These are phyloP conservation scores for Eira barbara DNA, from an alignment of 2,113 vertebrate genomes.

Conservation along the genomic window DNA sequence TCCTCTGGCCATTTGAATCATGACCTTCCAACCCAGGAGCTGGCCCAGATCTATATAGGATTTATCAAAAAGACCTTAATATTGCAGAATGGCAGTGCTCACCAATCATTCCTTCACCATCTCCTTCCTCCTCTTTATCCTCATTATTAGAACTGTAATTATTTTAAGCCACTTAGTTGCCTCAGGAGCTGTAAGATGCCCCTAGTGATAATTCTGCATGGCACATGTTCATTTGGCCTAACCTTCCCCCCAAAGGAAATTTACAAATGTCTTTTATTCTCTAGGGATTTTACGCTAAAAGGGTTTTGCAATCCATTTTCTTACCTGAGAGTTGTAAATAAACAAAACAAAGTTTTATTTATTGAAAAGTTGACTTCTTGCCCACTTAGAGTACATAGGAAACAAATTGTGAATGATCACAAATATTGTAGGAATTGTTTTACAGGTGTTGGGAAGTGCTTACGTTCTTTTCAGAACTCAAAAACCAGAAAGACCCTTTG, in stretches of 20 bases:
- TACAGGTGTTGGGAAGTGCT: neutral
- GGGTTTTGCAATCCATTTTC: neutral
- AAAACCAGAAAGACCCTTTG: neutral
- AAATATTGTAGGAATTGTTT: neutral
- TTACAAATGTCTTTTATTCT: neutral
- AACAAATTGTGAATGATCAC: neutral
- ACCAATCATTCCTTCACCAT: neutral
- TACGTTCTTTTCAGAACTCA: neutral
- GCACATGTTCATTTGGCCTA: neutral
- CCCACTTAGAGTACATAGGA: neutral
- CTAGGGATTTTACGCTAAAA: neutral
- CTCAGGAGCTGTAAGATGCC: neutral
- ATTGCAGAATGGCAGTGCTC: neutral
- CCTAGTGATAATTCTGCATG: neutral
- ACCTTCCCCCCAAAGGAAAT: neutral
- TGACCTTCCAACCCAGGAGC: slow-evolving; percentile 2
- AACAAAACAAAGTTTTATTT: neutral
- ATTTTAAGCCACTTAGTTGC: slow-evolving; percentile 18
- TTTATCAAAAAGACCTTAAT: slow-evolving; percentile 33
- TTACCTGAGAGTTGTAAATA: neutral
- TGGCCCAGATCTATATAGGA: neutral
- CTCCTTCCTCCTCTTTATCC: neutral
- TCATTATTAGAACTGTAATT: slow-evolving; percentile 47
- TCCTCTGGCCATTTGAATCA: neutral
- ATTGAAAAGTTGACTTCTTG: neutral